Conservation (phyloP, 2,888 invertebrate species). For the Phortica magna region DNA sequence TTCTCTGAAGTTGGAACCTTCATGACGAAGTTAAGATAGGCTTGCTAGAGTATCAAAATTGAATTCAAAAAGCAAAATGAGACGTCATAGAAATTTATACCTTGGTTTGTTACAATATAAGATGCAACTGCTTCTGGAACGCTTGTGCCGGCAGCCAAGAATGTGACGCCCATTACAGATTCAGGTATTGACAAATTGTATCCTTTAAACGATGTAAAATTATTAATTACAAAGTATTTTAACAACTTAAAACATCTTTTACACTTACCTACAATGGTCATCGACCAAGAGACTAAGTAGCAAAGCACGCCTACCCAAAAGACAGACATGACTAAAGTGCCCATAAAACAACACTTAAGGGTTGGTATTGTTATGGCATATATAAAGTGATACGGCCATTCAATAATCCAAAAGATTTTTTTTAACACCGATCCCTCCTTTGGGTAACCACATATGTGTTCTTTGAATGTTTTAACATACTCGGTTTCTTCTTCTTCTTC, state of each 20-base stretch:
- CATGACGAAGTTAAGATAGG: too few relatives aligned
- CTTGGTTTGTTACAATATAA: slow-evolving; percentile 74
- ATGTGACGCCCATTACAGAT: slow-evolving; percentile 80
- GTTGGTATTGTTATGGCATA: neutral
- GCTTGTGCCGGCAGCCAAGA: slow-evolving; percentile 91
- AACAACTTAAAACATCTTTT: neutral
- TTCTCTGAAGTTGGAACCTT: neutral
- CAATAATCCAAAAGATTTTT: neutral
- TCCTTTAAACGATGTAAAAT: neutral
- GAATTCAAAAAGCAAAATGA: too few relatives aligned
- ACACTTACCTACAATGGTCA: slow-evolving; percentile 76
- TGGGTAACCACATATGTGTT: neutral
- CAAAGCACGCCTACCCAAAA: neutral
- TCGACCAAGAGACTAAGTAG: slow-evolving; percentile 11
- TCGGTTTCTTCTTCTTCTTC: too few relatives aligned
- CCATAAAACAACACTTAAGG: neutral
- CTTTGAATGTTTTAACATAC: neutral
- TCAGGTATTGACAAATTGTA: neutral
- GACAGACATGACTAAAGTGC: neutral
- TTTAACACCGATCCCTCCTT: neutral
- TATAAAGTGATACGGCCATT: neutral
- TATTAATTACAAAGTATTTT: too few relatives aligned
- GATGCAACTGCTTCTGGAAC: slow-evolving; percentile 92
- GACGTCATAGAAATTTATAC: neutral
- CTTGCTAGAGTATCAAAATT: too few relatives aligned